A percentile compares a stretch with the other conserved stretches of the same genome.
These are phyloP conservation scores for Pogonomyrmex californicus DNA, from an alignment of 1,140 invertebrate genomes.

Conservation along the genomic window DNA sequence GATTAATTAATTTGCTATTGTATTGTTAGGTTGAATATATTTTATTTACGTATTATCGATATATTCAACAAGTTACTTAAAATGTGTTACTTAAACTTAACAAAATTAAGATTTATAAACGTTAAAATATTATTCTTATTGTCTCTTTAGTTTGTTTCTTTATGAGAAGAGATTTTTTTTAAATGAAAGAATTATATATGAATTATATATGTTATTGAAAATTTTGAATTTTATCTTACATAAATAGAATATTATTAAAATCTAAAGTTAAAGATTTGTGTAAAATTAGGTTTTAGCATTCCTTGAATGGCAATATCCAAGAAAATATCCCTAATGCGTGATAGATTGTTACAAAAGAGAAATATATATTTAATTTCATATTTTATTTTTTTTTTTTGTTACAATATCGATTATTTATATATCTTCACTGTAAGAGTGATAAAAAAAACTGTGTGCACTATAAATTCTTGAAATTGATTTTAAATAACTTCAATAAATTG, in stretches of 20 bases:
- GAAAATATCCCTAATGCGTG: background rate
- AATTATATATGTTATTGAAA: background rate
- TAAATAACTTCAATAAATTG: conserved; percentile 11
- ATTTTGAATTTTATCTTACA: conserved; percentile 1
- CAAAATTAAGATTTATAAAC: background rate
- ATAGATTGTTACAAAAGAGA: background rate
- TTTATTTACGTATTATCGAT: conserved; percentile 3
- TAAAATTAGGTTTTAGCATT: background rate
- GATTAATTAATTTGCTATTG: background rate
- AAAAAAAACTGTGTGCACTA: background rate
- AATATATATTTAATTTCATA: background rate
- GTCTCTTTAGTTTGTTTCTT: background rate
- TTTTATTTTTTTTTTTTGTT: background rate
- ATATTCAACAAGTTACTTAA: background rate
- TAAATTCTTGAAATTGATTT: background rate
- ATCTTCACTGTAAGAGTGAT: background rate
- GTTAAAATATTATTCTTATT: background rate
- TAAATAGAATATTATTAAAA: background rate
- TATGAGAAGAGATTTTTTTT: background rate
- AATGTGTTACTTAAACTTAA: background rate
- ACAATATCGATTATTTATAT: background rate
- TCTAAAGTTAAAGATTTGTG: background rate
- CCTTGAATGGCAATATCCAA: background rate
- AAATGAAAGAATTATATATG: background rate
- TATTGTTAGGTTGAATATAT: background rate